Percentiles rank a stretch among this genome's conserved stretches.
phyloP scores from a whole-genome alignment of 2,113 vertebrate species.

The Carlito syrichta region DNA sequence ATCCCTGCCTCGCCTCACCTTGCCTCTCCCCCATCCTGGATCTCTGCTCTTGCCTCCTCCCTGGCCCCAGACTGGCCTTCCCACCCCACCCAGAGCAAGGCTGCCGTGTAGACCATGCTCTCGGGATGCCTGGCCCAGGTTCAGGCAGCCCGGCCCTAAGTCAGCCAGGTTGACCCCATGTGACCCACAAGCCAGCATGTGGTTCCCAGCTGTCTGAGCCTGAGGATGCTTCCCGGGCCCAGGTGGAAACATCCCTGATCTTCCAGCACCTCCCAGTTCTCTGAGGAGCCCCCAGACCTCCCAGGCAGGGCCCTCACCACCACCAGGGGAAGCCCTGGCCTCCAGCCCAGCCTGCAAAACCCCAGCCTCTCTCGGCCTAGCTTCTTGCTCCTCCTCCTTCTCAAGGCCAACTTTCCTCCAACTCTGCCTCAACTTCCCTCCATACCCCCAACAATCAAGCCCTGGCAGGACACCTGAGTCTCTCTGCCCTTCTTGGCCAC shows the following conservation, averaged over 20 bases:
- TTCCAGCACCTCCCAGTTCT: not conserved
- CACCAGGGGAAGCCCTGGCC: not conserved
- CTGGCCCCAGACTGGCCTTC: not conserved
- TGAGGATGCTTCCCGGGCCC: not conserved
- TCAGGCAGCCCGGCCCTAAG: not conserved
- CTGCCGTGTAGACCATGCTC: not conserved
- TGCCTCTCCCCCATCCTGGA: fast-evolving
- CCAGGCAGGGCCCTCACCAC: not conserved
- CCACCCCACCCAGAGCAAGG: too few relatives aligned
- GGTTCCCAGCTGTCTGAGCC: not conserved
- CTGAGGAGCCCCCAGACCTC: not conserved
- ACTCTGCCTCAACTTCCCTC: not conserved
- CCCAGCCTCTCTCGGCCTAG: not conserved
- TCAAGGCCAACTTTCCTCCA: fast-evolving
- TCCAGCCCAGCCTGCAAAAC: not conserved
- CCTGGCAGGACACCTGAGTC: not conserved
- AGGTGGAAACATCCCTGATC: not conserved
- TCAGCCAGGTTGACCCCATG: not conserved
- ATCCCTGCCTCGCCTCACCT: not conserved
- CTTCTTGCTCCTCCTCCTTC: fast-evolving
- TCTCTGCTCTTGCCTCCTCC: not conserved
- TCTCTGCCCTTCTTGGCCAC: not conserved
- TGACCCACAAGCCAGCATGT: not conserved
- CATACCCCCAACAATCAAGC: not conserved
- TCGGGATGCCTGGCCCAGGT: not conserved